Evolutionary conservation across 2,888 invertebrate genomes (phyloP).

Genomic region (Acrobasis repandana): DNA sequence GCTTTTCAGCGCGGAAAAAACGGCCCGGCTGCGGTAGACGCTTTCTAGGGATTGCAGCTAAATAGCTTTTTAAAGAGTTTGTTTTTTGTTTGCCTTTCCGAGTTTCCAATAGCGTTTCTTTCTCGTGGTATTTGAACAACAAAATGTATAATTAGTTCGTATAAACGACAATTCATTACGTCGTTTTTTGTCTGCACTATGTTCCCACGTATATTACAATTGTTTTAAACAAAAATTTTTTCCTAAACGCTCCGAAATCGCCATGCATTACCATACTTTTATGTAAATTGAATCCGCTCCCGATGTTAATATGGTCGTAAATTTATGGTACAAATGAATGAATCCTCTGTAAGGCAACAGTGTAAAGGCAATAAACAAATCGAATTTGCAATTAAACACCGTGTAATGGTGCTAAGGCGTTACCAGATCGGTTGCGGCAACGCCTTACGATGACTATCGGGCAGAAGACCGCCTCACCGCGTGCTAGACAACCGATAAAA

Average conservation of each 20-base stretch:
- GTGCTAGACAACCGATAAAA: constrained; percentile 61
- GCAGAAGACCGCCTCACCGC: constrained; percentile 59
- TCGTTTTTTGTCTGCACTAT: constrained; percentile 9
- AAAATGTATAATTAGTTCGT: constrained; percentile 14
- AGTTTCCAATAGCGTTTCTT: constrained; percentile 36
- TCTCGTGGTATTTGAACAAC: constrained; percentile 12
- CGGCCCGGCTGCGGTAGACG: constrained; percentile 63
- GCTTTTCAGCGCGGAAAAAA: constrained; percentile 79
- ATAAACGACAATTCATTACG: constrained; percentile 10
- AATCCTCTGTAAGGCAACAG: constrained; percentile 28
- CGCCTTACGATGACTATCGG: constrained; percentile 71
- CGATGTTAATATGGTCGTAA: constrained; percentile 21
- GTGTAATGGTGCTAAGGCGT: constrained; percentile 64
- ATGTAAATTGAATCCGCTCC: constrained; percentile 19
- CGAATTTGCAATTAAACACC: constrained; percentile 63
- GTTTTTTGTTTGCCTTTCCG: constrained; percentile 55
- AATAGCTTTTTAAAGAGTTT: constrained; percentile 75
- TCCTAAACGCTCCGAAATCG: constrained; percentile 14
- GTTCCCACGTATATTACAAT: constrained; percentile 19
- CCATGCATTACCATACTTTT: constrained; percentile 18
- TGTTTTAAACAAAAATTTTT: constrained; percentile 10
- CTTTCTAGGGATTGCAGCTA: constrained; percentile 67
- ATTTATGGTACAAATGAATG: constrained; percentile 21
- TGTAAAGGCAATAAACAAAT: constrained; percentile 56
- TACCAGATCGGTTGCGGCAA: constrained; percentile 60